Base-by-base conservation (phyloP, 2,113 vertebrate species). In the Tupaia chinensis region DNA sequence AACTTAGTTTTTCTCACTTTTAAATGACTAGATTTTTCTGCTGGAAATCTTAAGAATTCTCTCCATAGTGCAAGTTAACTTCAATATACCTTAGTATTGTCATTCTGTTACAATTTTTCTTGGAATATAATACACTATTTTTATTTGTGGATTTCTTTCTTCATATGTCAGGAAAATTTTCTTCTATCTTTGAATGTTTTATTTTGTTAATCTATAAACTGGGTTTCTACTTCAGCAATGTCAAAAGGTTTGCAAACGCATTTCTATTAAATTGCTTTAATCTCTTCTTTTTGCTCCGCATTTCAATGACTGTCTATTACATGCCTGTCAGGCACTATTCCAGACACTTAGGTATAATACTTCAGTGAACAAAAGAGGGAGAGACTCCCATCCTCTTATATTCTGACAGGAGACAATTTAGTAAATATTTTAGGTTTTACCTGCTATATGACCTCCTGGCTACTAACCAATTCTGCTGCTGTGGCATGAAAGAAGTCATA, bases 61-160 rank as follows among this genome's bases (percentile, higher is more conserved):
- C 65, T 85, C 56, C 66, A 86, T 2, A 65, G 81, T 72, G 85
- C 23, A 70, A 78, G 32, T 17, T 85, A 78, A 79, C 73, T 44
- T 79, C 23, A 34, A 85, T 23, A 22, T 14, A 79, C 79, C 23
- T 85, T 72, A 19, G 16, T 56, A 29, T 65, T 72, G 66, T 58
- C 44, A 73, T 73, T 79, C 87, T 72, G n/a, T n/a, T 66, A 79
- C 19, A 66, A 44, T n/a, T 65, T 94, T 85, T 70, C 27, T 78
- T 29, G 56, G 13, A 80, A 79, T 91, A 73, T 6, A 65, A 23
- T 69, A 54, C 16, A 19, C 20, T 84, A 78, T 77, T 84, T 89
- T 69, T 70, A 90, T 15, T 44, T 84, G 9, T 58, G 56, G 44
- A 86, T 78, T 84, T 79, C 25, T 69, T 94, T 94, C 72, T 85